Percentiles rank a stretch among this genome's conserved stretches.
Conservation (phyloP, 2,888 invertebrate species). For the Epiblema foenella region DNA sequence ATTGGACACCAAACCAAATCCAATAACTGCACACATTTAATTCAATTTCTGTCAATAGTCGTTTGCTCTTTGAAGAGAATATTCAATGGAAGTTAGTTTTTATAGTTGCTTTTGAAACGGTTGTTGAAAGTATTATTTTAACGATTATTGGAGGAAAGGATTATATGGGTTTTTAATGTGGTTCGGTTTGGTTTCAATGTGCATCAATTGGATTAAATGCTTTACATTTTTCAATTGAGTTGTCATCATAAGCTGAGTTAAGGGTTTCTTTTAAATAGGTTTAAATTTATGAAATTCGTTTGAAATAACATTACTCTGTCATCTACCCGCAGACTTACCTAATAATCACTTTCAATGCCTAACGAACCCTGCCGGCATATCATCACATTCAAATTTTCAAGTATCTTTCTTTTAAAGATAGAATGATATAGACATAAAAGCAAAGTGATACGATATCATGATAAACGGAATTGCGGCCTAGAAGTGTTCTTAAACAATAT, state of each 20-base stretch:
- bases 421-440: no score
- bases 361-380: no score
- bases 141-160: slow-evolving; percentile 26
- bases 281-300: not conserved
- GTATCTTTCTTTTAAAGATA: no score
- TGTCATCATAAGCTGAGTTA: not conserved
- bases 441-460: no score
- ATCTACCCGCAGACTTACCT: no score
- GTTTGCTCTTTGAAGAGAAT: slow-evolving; percentile 42
- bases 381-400: no score
- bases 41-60: slow-evolving; percentile 40
- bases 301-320: not conserved
- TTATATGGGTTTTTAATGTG: slow-evolving; percentile 37
- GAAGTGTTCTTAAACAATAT: no score
- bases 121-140: slow-evolving; percentile 27
- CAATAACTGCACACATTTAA: slow-evolving; percentile 41
- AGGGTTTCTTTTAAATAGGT: no score
- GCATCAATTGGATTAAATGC: slow-evolving; percentile 11
- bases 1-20: slow-evolving; percentile 36
- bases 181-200: slow-evolving; percentile 11
- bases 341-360: no score
- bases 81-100: slow-evolving; percentile 40
- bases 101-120: slow-evolving; percentile 28
- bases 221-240: not conserved
- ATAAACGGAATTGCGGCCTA: no score